phyloP scores from a whole-genome alignment of 2,113 vertebrate species.

The Prolemur simus region DNA sequence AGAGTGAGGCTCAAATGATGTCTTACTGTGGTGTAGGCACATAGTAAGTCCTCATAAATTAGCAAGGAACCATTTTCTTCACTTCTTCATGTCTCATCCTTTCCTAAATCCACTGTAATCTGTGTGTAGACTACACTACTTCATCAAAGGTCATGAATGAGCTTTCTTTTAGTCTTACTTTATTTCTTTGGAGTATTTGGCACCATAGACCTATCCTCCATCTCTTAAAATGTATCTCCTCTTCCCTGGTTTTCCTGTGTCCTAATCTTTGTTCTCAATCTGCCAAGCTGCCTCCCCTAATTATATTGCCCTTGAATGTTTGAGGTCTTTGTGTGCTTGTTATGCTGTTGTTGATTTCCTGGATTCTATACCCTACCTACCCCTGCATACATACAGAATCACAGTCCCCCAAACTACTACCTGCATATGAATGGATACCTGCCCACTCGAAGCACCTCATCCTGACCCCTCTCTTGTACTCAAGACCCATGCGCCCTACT shows the following conservation, averaged over 20 bases:
- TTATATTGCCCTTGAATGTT: background rate
- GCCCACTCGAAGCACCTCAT: background rate
- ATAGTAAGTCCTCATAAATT: background rate
- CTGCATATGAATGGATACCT: background rate
- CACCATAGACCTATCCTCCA: background rate
- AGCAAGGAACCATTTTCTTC: background rate
- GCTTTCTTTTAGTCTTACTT: background rate
- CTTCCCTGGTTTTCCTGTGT: background rate
- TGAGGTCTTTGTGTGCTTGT: background rate
- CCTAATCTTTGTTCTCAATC: background rate
- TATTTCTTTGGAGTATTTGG: background rate
- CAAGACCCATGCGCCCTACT: background rate
- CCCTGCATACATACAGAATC: fast-evolving
- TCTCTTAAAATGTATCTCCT: background rate
- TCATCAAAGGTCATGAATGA: background rate
- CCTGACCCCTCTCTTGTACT: background rate
- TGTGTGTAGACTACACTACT: background rate
- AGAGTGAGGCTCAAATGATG: too few species aligned
- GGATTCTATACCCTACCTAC: background rate
- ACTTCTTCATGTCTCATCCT: background rate
- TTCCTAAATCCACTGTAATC: background rate
- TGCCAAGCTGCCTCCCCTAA: background rate
- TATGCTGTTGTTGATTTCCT: background rate
- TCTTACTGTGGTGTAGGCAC: background rate
- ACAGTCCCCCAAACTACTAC: background rate